Evolutionary conservation across 2,113 vertebrate genomes (phyloP).

Genomic region (human): GRCh38 chr9:104851001-104851500

Average conservation of each 20-base stretch:
- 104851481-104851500: background rate
- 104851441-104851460: background rate
- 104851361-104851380: background rate
- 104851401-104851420: background rate
- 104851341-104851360: too few relatives aligned
- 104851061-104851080: background rate
- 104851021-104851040: slow-evolving; percentile 1
- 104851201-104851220: background rate
- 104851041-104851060: background rate
- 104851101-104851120: background rate
- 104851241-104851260: background rate
- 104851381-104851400: background rate
- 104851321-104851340: background rate
- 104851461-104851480: background rate
- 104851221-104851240: background rate
- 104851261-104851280: background rate
- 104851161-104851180: background rate
- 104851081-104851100: slow-evolving; percentile 1
- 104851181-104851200: background rate
- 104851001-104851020: background rate
- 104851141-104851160: background rate
- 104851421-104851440: background rate
- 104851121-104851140: slow-evolving; percentile 8
- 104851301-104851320: background rate
- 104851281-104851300: background rate